Conservation (phyloP, 1,140 invertebrate species). For the Drosophila insularis region DNA sequence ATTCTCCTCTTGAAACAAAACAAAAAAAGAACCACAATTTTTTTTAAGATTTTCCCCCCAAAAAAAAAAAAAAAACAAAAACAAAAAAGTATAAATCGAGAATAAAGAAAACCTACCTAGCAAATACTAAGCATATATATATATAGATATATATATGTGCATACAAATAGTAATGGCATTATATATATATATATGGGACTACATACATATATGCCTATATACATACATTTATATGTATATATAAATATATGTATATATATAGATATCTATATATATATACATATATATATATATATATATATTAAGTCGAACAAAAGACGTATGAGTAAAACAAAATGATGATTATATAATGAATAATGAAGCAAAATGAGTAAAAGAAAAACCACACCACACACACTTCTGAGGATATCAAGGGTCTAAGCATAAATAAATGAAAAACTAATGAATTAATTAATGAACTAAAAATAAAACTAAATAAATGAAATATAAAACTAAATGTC, state of each 20-base stretch:
- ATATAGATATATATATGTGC: constrained; percentile 33
- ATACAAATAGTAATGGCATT: constrained; percentile 56
- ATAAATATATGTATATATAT: constrained; percentile 30
- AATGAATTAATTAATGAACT: constrained; percentile 69
- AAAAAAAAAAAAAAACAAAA: constrained; percentile 22
- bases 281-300: constrained; percentile 42
- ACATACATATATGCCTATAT: constrained; percentile 52
- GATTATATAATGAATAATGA: constrained; percentile 65
- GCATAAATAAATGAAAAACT: constrained; percentile 79
- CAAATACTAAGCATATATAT: constrained; percentile 54
- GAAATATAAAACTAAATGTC: constrained; percentile 79
- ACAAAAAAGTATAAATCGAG: constrained; percentile 30
- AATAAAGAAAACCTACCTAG: constrained; percentile 34
- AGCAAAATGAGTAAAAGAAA: constrained; percentile 47
- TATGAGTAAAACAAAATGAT: constrained; percentile 51
- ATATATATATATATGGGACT: constrained; percentile 59
- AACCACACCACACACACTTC: constrained; percentile 69
- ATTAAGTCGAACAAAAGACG: constrained; percentile 29
- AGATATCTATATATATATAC: constrained; percentile 49
- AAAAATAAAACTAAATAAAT: constrained; percentile 73
- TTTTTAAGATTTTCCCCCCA: constrained; percentile 48
- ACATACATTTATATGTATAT: constrained; percentile 34
- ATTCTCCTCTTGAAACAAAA: constrained; percentile 51
- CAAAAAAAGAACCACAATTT: constrained; percentile 36
- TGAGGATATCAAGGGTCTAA: constrained; percentile 80